Evolutionary conservation across 2,797 vertebrate species (phyloP), one percentile per base, ranked within the genome.

Genomic region (Spinibarbus caldwelli): DNA sequence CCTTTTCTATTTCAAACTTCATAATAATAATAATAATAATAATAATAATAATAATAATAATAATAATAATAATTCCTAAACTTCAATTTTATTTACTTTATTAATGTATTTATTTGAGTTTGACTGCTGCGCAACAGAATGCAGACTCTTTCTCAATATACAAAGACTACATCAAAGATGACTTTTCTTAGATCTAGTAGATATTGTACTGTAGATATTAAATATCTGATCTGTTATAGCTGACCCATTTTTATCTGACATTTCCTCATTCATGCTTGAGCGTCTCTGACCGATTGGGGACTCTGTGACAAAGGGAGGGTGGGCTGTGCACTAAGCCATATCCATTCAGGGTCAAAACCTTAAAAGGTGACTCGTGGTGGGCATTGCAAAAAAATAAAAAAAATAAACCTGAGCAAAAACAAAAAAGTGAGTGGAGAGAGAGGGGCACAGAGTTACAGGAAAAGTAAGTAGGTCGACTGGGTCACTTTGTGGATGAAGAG

Each of bases 381-480:
- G 52, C 68, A 26, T 70, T 47, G 5, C 2, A n/a, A 21, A 38
- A 29, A 38, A 6, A 38, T 6, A 6, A 1, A 38, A 36, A 34
- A 34, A 34, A 38, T 6, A 59, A n/a, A 11, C 36, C 11, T 62
- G 70, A 52, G 57, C 64, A 66, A 68, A 80, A 80, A 49, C 62
- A 45, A 57, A 41, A 54, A 38, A 59, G 21, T 47, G 26, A 31
- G 67, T 43, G 41, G 62, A 59, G 41, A 31, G 36, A 14, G n/a
- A n/a, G n/a, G n/a, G 23, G 36, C 90, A 90, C 80, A 92, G 88
- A 87, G 88, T 54, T 47, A 79, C 72, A 84, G 71, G 59, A 66
- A 77, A 75, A 85, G 73, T 83, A 82, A 83, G 73, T 82, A 70
- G 76, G 86, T 77, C 49, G 38, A 26, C 49, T 9, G 70, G 77